Evolutionary conservation across 2,113 vertebrate genomes (phyloP).

Genomic region (Zapus hudsonius): DNA sequence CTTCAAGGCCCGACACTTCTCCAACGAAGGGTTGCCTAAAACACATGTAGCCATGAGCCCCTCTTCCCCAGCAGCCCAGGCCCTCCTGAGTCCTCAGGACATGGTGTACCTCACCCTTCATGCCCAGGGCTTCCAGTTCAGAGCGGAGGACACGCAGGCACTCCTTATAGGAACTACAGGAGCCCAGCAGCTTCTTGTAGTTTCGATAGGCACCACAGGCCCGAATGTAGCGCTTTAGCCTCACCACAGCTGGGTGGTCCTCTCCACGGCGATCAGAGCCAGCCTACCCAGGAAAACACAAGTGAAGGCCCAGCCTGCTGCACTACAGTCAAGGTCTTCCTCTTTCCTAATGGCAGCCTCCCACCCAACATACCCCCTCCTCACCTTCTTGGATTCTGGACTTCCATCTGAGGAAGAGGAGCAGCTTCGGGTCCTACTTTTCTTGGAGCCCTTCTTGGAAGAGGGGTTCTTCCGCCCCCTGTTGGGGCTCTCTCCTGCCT

Average conservation of each 20-base stretch:
- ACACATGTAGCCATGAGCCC: background rate
- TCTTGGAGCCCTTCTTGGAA: conserved; percentile 60
- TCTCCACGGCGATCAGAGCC: conserved; percentile 32
- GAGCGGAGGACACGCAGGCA: conserved; percentile 86
- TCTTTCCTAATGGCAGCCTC: background rate
- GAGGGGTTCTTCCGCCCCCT: conserved; percentile 52
- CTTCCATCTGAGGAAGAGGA: conserved; percentile 68
- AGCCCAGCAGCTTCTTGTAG: conserved; percentile 90
- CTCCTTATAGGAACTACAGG: conserved; percentile 84
- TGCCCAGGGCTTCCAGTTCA: conserved; percentile 90
- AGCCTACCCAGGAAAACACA: conserved; percentile 41
- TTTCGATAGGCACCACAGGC: conserved; percentile 90
- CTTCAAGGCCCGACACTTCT: conserved; percentile 89
- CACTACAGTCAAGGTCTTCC: background rate
- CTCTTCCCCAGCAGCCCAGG: background rate
- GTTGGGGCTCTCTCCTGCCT: background rate
- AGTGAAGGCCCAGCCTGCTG: background rate
- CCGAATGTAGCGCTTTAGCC: conserved; percentile 90
- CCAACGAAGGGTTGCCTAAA: conserved; percentile 88
- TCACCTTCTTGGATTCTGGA: conserved; percentile 74
- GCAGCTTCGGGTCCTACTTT: conserved; percentile 40
- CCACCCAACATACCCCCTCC: conserved; percentile 16
- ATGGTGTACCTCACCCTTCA: conserved; percentile 84
- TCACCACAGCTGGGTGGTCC: conserved; percentile 82
- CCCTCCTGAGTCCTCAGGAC: background rate